These are phyloP conservation scores for Orthonyx spaldingii DNA, from an alignment of 2,113 vertebrate genomes.

Conservation along the genomic window DNA sequence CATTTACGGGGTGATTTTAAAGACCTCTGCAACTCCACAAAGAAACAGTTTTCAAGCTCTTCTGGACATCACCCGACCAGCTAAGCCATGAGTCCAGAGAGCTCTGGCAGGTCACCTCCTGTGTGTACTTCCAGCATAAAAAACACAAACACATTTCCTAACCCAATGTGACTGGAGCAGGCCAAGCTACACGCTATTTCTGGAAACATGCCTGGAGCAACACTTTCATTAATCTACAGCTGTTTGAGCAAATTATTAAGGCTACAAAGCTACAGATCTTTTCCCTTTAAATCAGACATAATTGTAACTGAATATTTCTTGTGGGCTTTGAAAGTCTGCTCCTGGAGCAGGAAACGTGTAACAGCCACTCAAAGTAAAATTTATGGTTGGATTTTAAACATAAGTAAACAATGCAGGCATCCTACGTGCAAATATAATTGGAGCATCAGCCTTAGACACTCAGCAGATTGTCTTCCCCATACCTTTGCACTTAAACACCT, in stretches of 20 bases:
- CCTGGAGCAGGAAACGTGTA: background rate
- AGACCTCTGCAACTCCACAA: background rate
- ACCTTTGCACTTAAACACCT: background rate
- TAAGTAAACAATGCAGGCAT: background rate
- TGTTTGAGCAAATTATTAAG: slow-evolving; percentile 62
- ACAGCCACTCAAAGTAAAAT: background rate
- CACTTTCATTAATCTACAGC: slow-evolving; percentile 61
- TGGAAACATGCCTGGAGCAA: slow-evolving; percentile 60
- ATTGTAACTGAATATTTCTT: slow-evolving; percentile 26
- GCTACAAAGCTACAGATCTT: slow-evolving; percentile 48
- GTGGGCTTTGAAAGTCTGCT: slow-evolving; percentile 19
- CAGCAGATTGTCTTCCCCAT: background rate
- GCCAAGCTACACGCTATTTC: background rate
- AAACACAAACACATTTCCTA: slow-evolving; percentile 1
- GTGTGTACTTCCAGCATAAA: background rate
- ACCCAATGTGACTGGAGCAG: slow-evolving; percentile 7
- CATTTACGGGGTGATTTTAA: fast-evolving
- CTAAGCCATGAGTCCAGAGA: background rate
- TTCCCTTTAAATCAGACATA: slow-evolving; percentile 33
- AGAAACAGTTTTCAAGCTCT: background rate
- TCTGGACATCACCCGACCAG: background rate
- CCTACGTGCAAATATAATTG: background rate
- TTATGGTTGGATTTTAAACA: background rate
- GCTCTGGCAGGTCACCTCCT: background rate
- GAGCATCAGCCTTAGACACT: background rate